These are phyloP conservation scores for Linepithema humile DNA, from an alignment of 1,140 invertebrate genomes.

Conservation along the genomic window DNA sequence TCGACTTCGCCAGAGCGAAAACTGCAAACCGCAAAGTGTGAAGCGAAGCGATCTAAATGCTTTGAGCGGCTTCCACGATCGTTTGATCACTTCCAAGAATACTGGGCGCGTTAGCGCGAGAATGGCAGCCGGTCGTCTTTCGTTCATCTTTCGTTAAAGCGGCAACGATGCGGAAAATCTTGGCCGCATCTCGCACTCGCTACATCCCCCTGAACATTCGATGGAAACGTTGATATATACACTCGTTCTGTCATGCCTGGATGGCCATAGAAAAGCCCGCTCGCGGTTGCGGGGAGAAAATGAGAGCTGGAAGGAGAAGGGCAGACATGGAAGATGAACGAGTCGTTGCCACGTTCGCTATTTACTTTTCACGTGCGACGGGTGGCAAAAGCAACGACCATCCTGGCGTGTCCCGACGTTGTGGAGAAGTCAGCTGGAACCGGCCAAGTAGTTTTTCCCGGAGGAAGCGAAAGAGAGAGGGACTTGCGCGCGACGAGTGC, in stretches of 20 bases:
- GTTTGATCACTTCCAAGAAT: slow-evolving; percentile 28
- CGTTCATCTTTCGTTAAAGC: slow-evolving; percentile 5
- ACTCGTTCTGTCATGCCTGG: neutral
- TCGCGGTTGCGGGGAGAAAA: slow-evolving; percentile 5
- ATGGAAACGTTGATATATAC: slow-evolving; percentile 13
- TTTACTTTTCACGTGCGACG: slow-evolving; percentile 73
- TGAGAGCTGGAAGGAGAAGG: slow-evolving; percentile 24
- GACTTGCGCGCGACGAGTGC: slow-evolving; percentile 15
- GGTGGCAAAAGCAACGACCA: slow-evolving; percentile 7
- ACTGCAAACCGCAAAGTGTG: neutral
- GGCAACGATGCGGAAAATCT: slow-evolving; percentile 21
- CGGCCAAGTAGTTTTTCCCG: slow-evolving; percentile 39
- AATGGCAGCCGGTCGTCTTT: neutral
- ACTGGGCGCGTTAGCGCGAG: neutral
- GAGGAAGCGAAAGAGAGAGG: slow-evolving; percentile 39
- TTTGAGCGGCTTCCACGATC: neutral
- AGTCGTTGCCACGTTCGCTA: slow-evolving; percentile 70
- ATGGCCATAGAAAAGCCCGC: slow-evolving; percentile 23
- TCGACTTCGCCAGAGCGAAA: slow-evolving; percentile 14
- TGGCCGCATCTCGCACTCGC: neutral
- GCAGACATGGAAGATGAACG: slow-evolving; percentile 52
- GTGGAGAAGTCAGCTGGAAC: slow-evolving; percentile 64
- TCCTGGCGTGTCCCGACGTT: slow-evolving; percentile 50
- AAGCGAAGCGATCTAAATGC: slow-evolving; percentile 16
- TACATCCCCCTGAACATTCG: neutral